Percentiles rank a stretch among this genome's conserved stretches.
phyloP scores from a whole-genome alignment of 2,888 invertebrate species.

The Prionchulus punctatus region DNA sequence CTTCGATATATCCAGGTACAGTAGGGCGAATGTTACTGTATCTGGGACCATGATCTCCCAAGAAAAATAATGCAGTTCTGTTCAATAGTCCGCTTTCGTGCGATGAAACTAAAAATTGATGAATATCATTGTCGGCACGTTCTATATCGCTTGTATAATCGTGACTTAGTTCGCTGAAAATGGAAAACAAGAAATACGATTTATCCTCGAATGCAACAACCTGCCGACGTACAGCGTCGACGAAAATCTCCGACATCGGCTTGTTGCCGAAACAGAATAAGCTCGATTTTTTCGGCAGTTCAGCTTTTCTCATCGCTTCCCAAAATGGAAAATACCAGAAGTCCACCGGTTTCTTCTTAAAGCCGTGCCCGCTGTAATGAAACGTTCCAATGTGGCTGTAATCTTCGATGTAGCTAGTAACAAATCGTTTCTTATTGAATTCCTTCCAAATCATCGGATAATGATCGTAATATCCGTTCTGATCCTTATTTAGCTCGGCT shows the following conservation, averaged over 20 bases:
- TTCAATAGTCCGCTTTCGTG: not conserved
- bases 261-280: constrained; percentile 1
- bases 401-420: not conserved
- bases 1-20: not conserved
- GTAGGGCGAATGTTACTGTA: not conserved
- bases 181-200: not conserved
- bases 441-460: not conserved
- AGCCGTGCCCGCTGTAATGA: not conserved
- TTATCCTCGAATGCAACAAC: not conserved
- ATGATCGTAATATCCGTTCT: constrained; percentile 2
- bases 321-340: constrained; percentile 1
- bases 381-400: not conserved
- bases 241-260: not conserved
- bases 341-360: not conserved
- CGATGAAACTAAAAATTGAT: not conserved
- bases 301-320: not conserved
- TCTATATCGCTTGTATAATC: constrained; percentile 4
- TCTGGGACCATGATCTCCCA: constrained; percentile 2
- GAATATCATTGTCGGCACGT: not conserved
- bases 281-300: not conserved
- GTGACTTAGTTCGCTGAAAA: constrained; percentile 4
- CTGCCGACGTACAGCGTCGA: not conserved
- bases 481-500: not conserved
- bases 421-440: not conserved
- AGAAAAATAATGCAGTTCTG: not conserved